Conservation (phyloP, 1,140 invertebrate species). For the Ylistrum balloti region DNA sequence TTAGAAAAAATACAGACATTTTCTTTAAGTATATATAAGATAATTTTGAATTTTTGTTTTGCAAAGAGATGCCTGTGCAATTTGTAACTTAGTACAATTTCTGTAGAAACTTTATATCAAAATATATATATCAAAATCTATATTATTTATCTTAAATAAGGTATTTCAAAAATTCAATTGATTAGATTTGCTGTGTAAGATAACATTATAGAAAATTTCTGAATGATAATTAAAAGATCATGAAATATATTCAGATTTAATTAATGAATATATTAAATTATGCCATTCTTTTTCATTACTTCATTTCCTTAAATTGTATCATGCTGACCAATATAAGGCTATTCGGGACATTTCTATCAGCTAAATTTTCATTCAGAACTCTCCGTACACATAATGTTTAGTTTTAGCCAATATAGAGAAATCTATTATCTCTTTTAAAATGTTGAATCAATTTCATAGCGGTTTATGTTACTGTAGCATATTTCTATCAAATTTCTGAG, state of each 20-base stretch:
- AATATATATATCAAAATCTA: no score
- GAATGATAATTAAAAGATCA: background rate
- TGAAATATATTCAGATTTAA: background rate
- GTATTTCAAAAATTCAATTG: background rate
- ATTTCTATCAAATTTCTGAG: no score
- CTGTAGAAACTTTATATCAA: no score
- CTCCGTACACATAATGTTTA: background rate
- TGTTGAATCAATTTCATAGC: no score
- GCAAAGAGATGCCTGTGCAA: no score
- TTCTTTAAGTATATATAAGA: no score
- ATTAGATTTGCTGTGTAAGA: background rate
- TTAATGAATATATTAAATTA: constrained; percentile 20
- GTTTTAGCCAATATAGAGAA: background rate
- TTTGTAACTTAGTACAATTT: no score
- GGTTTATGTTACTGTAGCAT: no score
- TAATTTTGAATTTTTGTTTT: no score
- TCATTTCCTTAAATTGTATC: background rate
- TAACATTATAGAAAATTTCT: background rate
- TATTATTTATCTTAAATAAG: no score
- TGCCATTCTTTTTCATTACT: background rate
- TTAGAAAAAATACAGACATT: no score
- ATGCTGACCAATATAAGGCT: background rate
- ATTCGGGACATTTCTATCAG: background rate
- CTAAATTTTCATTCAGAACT: background rate
- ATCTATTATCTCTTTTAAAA: background rate